Evolutionary conservation across 2,888 invertebrate species (phyloP), one percentile per base, ranked within the genome.

Genomic region (Macrophya annulata): DNA sequence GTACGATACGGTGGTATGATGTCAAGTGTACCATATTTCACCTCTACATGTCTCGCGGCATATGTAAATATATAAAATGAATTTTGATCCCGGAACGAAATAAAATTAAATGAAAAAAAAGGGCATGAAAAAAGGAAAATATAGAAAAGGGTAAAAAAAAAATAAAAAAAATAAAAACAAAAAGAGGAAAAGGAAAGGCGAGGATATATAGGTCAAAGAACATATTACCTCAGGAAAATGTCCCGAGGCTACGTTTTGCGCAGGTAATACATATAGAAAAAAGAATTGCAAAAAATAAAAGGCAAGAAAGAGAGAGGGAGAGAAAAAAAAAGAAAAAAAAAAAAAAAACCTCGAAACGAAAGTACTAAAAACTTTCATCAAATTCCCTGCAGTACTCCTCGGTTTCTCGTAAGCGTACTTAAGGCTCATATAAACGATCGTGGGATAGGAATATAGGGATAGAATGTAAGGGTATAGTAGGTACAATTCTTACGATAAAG

Each of bases 341-440:
- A 74, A 17, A 4, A 45, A 45, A 45, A 74, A 55, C 17, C 8
- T 0, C 4, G 17, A 17, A 15, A 71, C 8, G 17, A 71, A 37
- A 40, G 71, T 40, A 8, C n/a, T 37, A 40, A 71, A n/a, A 71
- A 40, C 17, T 71, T 71, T 71, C 71, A 10, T 71, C 71, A 71
- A 37, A 71, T 71, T 31, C 40, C 40, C 71, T 40, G 17, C 15
- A 12, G 68, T 68, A 68, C 37, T 21, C 68, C 68, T 31, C 31
- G 12, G 68, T 1, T 25, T 12, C 68, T 65, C 68, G 17, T 68
- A 31, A 15, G 31, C 15, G 15, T 31, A 31, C 15, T 68, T 31
- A 15, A n/a, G 68, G 68, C 68, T 68, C 68, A 31, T 68, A 68
- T 68, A 68, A 68, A 68, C 68, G 68, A 31, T 31, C 31, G 31